Base-by-base conservation (phyloP, 2,113 vertebrate genomes). In the Prochilodus magdalenae region DNA sequence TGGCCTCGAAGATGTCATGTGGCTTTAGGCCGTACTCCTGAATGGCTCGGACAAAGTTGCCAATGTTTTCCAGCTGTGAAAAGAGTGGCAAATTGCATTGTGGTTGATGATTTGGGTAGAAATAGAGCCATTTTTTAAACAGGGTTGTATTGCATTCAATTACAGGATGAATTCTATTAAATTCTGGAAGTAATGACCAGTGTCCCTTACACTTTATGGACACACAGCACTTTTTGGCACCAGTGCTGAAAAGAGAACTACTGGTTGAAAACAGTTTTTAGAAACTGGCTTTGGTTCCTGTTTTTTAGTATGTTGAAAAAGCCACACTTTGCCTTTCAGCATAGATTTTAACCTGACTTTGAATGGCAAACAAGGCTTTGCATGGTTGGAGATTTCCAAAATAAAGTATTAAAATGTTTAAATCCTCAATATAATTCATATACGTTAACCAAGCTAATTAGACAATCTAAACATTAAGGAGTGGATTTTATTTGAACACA, bases 1-100 rank as follows among this genome's bases (percentile, higher is more conserved):
- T 99, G 90, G 97, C 97, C 86, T 99, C 97, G 1, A 99, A 99
- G 89, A 96, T 92, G 91, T 99, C 97, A 0, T 97, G 94, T 22
- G 93, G 94, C 90, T 89, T 97, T 91, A 98, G 91, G 36, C 97
- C 97, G 0, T 96, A 99, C 20, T 93, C 95, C 0, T 95, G 96
- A 90, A 97, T 96, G 74, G 94, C 97, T 62, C 94, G 93, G 82
- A 97, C 94, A 87, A 98, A 99, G 80, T 98, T 96, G 47, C 97
- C 95, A 0, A 99, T 97, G 89, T 99, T 99, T 90, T 98, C 97
- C 92, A 99, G 91, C 96, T 98, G 90, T 0, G 72, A 80, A 49
- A 79, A 82, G 24, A 82, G 26, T 69, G 2, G 11, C 20, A 53
- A 77, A 82, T 7, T 49, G 36, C 51, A 67, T 73, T 44, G 82